Conservation (phyloP, 2,888 invertebrate species). For the Brachyptera risi region DNA sequence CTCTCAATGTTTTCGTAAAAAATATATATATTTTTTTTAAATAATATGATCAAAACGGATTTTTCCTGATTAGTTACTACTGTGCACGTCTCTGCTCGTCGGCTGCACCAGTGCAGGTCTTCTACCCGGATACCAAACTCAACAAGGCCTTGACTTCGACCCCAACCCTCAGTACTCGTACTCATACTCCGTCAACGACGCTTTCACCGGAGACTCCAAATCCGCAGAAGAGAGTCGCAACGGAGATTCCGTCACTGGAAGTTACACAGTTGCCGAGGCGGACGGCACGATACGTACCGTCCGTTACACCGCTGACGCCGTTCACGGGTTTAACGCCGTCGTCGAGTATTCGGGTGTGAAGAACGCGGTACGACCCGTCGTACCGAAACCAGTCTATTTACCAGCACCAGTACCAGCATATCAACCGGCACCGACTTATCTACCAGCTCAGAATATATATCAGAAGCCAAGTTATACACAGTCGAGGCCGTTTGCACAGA, state of each 20-base stretch:
- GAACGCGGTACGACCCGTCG: not conserved
- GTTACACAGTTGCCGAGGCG: slow-evolving; percentile 10
- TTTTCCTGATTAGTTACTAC: not conserved
- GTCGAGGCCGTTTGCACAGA: not conserved
- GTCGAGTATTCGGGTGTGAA: slow-evolving; percentile 20
- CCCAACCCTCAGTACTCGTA: slow-evolving; percentile 29
- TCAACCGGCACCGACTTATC: not conserved
- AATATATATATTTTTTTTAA: too few species aligned
- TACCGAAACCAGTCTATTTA: not conserved
- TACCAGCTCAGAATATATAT: slow-evolving; percentile 32
- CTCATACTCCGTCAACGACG: slow-evolving; percentile 28
- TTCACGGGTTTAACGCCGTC: slow-evolving; percentile 32
- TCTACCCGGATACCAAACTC: slow-evolving; percentile 16
- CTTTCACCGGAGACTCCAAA: slow-evolving; percentile 28
- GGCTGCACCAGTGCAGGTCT: slow-evolving; percentile 17
- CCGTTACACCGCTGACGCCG: slow-evolving; percentile 22
- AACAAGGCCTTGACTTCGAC: slow-evolving; percentile 22
- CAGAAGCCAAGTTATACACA: not conserved
- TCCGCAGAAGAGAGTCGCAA: slow-evolving; percentile 28
- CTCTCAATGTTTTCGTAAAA: too few species aligned
- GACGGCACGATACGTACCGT: slow-evolving; percentile 19
- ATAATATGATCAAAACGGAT: too few species aligned
- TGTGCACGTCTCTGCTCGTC: not conserved
- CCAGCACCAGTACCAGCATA: slow-evolving; percentile 14
- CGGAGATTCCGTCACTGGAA: slow-evolving; percentile 29